Evolutionary conservation across 1,140 invertebrate species (phyloP), one percentile per base, ranked within the genome.

Genomic region (Formica selysi): DNA sequence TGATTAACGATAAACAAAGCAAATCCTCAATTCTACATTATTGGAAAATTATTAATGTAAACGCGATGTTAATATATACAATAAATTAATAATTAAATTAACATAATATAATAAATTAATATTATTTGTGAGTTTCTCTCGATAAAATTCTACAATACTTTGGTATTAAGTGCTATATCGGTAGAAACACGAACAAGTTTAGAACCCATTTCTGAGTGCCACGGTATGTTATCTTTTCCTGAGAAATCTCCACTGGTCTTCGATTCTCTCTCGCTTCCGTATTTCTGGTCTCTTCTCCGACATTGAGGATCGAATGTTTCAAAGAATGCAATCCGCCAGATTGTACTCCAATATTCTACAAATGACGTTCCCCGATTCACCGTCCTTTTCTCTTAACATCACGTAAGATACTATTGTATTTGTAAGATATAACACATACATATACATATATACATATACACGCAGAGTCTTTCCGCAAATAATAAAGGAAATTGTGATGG

Each of bases 321-420:
- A 38, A 83, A 83, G 68, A 83, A 83, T 73, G 54, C 79, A 83
- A 83, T 83, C 68, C 54, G 32, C 79, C 19, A 73, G 79, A 83
- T 83, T 73, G 79, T 83, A 83, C 79, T 83, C 67, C 68, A 83
- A 73, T 83, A 83, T 83, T 83, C 79, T 44, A 83, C 79, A 83
- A 83, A 73, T 83, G 54, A 83, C 54, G 38, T 73, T 83, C 38
- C 71, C 13, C 64, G 54, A 73, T 83, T 83, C 79, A 71, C 67
- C 79, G 4, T 10, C 26, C 67, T 61, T 26, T 61, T 36, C 7
- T 22, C 5, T 61, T 38, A 61, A 73, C 13, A 83, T 74, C 67
- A 61, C 36, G 41, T 83, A 41, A 8, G 38, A 19, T 81, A 61
- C 36, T 71, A 3, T 32, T 32, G 32, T 32, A 81, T 73, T 81